A percentile compares a stretch with the other conserved stretches of the same genome.
phyloP scores from a whole-genome alignment of 2,888 invertebrate species.

The Melanostoma mellinum region DNA sequence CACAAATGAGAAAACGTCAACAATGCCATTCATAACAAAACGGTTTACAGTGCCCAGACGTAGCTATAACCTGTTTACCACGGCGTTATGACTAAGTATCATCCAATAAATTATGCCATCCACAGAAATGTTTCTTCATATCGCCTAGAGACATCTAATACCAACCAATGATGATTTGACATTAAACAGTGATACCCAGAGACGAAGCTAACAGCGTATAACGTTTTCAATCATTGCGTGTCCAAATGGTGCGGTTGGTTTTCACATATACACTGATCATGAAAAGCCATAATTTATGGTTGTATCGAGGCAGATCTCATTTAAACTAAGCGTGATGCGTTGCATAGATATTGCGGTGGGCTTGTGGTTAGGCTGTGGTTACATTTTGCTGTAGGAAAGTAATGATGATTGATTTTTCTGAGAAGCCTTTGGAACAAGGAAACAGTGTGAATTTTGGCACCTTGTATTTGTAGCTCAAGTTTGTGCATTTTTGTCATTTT shows the following conservation, averaged over 20 bases:
- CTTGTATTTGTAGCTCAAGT: no score
- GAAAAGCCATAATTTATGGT: constrained; percentile 1
- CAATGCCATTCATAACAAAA: constrained; percentile 6
- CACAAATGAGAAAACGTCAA: constrained; percentile 2
- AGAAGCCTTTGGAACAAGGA: no score
- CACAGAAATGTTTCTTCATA: constrained; percentile 1
- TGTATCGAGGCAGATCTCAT: constrained; percentile 2
- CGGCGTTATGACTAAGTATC: neutral
- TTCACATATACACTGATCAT: neutral
- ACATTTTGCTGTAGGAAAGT: no score
- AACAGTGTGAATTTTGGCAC: no score
- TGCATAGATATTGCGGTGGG: neutral
- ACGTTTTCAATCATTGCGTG: constrained; percentile 18
- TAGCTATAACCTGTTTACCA: constrained; percentile 11
- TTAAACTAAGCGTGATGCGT: neutral
- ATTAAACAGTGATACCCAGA: constrained; percentile 9
- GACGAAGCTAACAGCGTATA: neutral
- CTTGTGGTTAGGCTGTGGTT: neutral
- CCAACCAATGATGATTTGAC: neutral
- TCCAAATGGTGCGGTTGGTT: constrained; percentile 9
- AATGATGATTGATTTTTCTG: no score
- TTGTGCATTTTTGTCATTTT: no score
- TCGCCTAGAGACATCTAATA: neutral
- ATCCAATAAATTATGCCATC: constrained; percentile 19
- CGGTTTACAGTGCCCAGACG: constrained; percentile 3